Base-by-base conservation (phyloP, 2,797 vertebrate species). In the Dryobates pubescens region DNA sequence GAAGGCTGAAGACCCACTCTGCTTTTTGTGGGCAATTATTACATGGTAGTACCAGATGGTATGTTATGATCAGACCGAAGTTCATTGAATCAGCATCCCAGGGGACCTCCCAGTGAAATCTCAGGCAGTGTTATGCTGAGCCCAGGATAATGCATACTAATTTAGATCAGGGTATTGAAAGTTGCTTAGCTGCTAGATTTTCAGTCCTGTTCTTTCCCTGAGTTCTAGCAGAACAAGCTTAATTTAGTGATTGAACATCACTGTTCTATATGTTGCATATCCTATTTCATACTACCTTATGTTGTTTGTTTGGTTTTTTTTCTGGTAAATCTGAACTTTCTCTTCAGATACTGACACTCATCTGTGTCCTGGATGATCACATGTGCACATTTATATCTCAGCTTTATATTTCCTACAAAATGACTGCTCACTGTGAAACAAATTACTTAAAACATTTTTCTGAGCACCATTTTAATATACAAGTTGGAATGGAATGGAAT, bases 21-120 rank as follows among this genome's bases (percentile, higher is more conserved):
- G 2, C 8, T 72, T 82, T 64, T 27, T 47, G 15, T 73, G 18
- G 9, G 22, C 64, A 38, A 41, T 19, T 73, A 19, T 70, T 32
- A 13, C 23, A 19, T 41, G 29, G 2, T 19, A 64, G 27, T 10
- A 47, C 15, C 0, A 1, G 27, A 19, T 15, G 16, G 4, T 32
- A 19, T n/a, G 23, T 30, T 65, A 34, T 17, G 8, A 71, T 15
- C 27, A 72, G 34, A 23, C 8, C 34, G 0, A 2, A 38, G 7
- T 51, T 56, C 19, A 26, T 36, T 38, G 4, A 29, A 26, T 19
- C 58, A 72, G 51, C 27, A 64, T 23, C 10, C 29, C 47, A 29
- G 17, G 53, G 20, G 24, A 76, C 2, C 6, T 73, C 9, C 32
- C 0, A 0, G 7, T 73, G 53, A 65, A 67, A 90, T 84, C 47